Base-by-base conservation (phyloP, 1,140 invertebrate genomes). In the Whitmania pigra region DNA sequence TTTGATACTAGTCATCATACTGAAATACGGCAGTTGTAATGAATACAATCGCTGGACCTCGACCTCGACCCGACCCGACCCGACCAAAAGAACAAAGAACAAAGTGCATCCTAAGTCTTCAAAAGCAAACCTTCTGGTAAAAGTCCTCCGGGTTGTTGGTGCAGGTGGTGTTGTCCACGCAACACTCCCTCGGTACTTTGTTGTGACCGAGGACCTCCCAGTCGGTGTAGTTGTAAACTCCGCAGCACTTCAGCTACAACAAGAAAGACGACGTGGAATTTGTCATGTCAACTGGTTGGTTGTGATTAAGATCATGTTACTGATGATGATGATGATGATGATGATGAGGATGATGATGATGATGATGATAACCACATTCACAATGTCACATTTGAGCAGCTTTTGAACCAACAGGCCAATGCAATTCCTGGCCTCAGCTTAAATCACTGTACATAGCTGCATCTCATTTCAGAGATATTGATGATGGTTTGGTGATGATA, bases 191-290 rank as follows among this genome's bases (percentile, higher is more conserved):
- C 11, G 67, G 29, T 27, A 69, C 29, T 17, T 69, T 69, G 36
- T 40, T 36, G 7, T 69, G 88, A 36, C 86, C 83, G n/a, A 90
- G 88, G 75, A 88, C 85, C 80, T 87, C 90, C 90, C 90, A 93
- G 78, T 93, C 90, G 69, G 87, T 87, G 77, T 90, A 89, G 43
- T 87, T 87, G 57, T 87, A 84, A 0, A 93, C 88, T n/a, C 91
- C 91, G 80, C 91, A 93, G 77, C 91, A 93, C 69, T 88, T 85
- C 73, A 92, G 87, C 89, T 91, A 75, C 81, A 80, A 36, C 0
- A 53, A n/a, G n/a, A n/a, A n/a, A 73, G 11, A 53, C 25, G 66
- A 74, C 75, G 69, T 77, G 27, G 5, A 76, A 70, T 17, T 77
- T 76, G 13, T 76, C 73, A 43, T 66, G 73, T 43, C 60, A 63